These are phyloP conservation scores for Fundulus diaphanus DNA, from an alignment of 2,797 vertebrate genomes.

Conservation along the genomic window DNA sequence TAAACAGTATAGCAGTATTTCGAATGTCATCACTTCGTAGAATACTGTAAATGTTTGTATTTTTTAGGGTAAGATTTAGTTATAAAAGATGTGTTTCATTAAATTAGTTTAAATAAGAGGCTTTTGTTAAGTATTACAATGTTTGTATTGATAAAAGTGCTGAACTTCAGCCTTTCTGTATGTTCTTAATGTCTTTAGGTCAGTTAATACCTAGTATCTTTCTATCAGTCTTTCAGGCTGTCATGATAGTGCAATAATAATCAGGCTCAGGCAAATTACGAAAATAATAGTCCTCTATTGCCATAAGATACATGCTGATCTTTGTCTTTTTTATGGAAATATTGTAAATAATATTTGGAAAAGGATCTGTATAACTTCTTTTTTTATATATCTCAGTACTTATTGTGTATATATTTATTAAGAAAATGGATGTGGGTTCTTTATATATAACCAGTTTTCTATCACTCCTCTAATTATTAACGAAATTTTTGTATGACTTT, in stretches of 20 bases:
- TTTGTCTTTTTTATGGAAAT: constrained; percentile 31
- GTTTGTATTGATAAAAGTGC: constrained; percentile 23
- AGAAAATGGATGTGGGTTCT: constrained; percentile 79
- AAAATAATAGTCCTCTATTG: constrained; percentile 33
- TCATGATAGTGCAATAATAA: constrained; percentile 74
- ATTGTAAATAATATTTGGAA: constrained; percentile 59
- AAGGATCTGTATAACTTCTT: constrained; percentile 41
- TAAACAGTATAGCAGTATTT: constrained; percentile 83
- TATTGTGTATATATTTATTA: constrained; percentile 87
- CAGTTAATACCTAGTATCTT: constrained; percentile 42
- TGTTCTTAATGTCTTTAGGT: constrained; percentile 43
- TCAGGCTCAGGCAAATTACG: constrained; percentile 51
- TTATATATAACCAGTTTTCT: constrained; percentile 68
- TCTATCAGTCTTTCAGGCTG: constrained; percentile 24
- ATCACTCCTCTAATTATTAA: constrained; percentile 69
- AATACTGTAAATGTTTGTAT: constrained; percentile 49
- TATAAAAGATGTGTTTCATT: constrained; percentile 30
- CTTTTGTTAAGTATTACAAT: constrained; percentile 70
- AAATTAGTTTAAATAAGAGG: constrained; percentile 49
- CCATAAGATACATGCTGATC: constrained; percentile 37
- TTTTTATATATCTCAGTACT: constrained; percentile 81
- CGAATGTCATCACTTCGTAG: constrained; percentile 56
- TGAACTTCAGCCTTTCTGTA: constrained; percentile 27
- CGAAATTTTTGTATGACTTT: constrained; percentile 78
- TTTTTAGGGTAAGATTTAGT: constrained; percentile 25